Percentiles rank a stretch among this genome's conserved stretches.
These are phyloP conservation scores for Drosophila stalkeri DNA, from an alignment of 2,888 invertebrate genomes.

Conservation along the genomic window DNA sequence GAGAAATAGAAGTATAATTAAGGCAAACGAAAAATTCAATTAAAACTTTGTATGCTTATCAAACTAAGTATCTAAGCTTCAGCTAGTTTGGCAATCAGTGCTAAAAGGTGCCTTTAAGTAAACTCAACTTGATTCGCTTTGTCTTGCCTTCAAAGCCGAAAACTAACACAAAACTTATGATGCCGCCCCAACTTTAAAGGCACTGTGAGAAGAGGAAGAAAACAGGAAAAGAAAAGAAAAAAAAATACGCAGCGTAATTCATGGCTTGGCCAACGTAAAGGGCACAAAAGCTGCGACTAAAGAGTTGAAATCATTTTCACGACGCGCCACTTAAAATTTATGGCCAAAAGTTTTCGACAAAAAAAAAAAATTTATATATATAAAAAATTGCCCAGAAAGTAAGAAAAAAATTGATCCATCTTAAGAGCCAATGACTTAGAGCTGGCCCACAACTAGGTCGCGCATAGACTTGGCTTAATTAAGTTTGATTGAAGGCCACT, in stretches of 20 bases:
- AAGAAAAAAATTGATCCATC: conserved; percentile 32
- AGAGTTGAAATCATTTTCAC: conserved; percentile 41
- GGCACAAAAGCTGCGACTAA: conserved; percentile 10
- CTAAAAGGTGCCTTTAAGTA: conserved; percentile 31
- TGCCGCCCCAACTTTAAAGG: conserved; percentile 46
- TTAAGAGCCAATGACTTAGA: conserved; percentile 31
- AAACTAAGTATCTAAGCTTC: conserved; percentile 40
- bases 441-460: conserved; percentile 32
- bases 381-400: neutral
- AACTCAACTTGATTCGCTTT: conserved; percentile 8
- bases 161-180: conserved; percentile 48
- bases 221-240: conserved; percentile 22
- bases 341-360: conserved; percentile 8
- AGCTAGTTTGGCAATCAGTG: conserved; percentile 46
- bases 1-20: conserved; percentile 35
- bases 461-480: conserved; percentile 56
- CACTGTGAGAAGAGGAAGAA: conserved; percentile 45
- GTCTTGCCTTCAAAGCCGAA: neutral
- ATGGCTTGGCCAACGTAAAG: conserved; percentile 28
- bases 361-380: no score
- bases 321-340: conserved; percentile 56
- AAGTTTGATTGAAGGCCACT: conserved; percentile 39
- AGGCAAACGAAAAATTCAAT: conserved; percentile 63
- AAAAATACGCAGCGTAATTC: conserved; percentile 55
- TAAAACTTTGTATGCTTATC: conserved; percentile 58